Evolutionary conservation across 2,113 vertebrate genomes (phyloP).

Genomic region (Cephalophus harveyi): DNA sequence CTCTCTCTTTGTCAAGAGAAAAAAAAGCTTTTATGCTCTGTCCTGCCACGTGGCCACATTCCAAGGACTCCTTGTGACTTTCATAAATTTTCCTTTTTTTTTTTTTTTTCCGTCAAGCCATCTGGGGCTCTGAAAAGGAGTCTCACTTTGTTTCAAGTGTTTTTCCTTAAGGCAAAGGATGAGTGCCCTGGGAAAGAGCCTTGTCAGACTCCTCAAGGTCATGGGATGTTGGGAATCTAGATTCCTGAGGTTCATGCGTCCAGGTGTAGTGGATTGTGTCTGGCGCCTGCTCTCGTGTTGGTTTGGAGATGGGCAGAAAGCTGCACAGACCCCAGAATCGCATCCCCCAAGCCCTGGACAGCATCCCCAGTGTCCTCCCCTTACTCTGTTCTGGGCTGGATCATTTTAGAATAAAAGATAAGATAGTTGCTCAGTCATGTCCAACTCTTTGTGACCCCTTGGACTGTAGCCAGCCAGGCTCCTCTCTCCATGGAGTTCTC

Average conservation of each 20-base stretch:
- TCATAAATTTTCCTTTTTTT: slow-evolving; percentile 53
- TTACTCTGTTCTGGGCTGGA: background rate
- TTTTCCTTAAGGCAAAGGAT: slow-evolving; percentile 14
- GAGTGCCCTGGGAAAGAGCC: background rate
- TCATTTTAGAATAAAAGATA: background rate
- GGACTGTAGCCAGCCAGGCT: background rate
- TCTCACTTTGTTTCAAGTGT: background rate
- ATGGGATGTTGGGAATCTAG: background rate
- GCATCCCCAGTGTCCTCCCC: too few species aligned
- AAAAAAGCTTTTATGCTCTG: slow-evolving; percentile 34
- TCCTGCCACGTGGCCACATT: slow-evolving; percentile 48
- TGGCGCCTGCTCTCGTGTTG: fast-evolving
- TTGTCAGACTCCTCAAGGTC: background rate
- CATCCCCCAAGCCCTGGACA: background rate
- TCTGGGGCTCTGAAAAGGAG: slow-evolving; percentile 20
- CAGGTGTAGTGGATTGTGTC: fast-evolving
- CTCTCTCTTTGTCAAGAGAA: slow-evolving; percentile 40
- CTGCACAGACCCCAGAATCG: background rate
- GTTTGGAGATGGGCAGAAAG: fast-evolving
- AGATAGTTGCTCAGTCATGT: background rate
- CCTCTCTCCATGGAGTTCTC: background rate
- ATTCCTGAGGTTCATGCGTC: background rate
- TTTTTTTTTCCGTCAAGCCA: slow-evolving; percentile 47
- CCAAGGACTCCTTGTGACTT: slow-evolving; percentile 71
- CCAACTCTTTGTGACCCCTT: background rate